Conservation (phyloP, 2,888 invertebrate genomes). For the Heliconius erato region DNA sequence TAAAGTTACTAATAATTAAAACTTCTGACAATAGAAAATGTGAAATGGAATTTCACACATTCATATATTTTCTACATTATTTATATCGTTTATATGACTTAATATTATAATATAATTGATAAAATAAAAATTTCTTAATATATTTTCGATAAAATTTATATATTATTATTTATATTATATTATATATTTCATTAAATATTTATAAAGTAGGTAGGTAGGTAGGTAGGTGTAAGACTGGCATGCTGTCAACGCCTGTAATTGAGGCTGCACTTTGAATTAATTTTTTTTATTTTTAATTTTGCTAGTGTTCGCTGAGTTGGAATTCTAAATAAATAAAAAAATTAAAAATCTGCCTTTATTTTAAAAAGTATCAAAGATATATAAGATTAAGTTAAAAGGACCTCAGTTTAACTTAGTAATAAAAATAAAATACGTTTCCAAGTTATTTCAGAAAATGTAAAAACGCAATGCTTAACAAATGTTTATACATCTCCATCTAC, state of each 20-base stretch:
- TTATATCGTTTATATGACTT: not conserved
- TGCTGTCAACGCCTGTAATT: not conserved
- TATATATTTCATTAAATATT: no score
- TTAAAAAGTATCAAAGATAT: no score
- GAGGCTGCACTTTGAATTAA: not conserved
- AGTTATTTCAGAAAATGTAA: not conserved
- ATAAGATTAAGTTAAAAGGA: no score
- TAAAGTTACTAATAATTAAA: slow-evolving; percentile 20
- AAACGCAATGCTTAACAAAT: not conserved
- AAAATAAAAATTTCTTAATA: not conserved
- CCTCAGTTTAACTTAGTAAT: no score
- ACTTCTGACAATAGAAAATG: not conserved
- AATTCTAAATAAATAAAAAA: no score
- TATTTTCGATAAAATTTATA: no score
- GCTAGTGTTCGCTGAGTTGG: no score
- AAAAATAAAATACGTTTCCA: not conserved
- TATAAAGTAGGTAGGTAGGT: no score
- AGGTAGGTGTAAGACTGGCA: not conserved
- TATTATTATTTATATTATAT: no score
- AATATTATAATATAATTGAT: no score
- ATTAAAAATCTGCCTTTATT: no score
- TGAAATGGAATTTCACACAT: slow-evolving; percentile 10
- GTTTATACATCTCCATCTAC: not conserved
- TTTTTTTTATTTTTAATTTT: no score
- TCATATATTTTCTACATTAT: not conserved